Evolutionary conservation across 2,797 vertebrate genomes (phyloP).

Genomic region (Enteromius paludinosus): DNA sequence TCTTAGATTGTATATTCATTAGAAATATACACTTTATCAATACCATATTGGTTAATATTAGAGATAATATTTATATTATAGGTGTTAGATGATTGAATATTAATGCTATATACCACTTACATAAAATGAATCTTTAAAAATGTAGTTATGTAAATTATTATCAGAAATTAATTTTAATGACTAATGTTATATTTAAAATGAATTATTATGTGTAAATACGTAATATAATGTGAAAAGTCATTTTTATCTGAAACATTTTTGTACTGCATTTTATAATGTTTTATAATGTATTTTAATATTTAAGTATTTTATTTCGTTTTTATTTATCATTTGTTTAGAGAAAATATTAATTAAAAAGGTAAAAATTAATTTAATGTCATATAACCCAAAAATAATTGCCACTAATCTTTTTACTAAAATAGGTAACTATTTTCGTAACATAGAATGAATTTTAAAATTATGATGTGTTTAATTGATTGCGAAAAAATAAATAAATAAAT

Average conservation of each 20-base stretch:
- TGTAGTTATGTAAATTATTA: not conserved
- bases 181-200: not conserved
- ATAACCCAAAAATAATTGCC: not conserved
- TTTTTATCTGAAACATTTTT: not conserved
- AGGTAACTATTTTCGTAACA: not conserved
- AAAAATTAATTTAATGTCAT: no score
- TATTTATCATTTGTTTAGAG: not conserved
- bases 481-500: no score
- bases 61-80: not conserved
- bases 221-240: not conserved
- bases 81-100: not conserved
- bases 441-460: no score
- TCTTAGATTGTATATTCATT: not conserved
- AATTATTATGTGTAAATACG: not conserved
- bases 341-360: not conserved
- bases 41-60: not conserved
- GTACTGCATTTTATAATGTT: not conserved
- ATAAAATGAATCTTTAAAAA: not conserved
- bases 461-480: no score
- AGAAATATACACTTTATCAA: not conserved
- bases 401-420: not conserved
- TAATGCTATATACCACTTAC: not conserved
- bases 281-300: not conserved
- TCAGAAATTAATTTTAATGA: not conserved
- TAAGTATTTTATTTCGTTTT: not conserved